Percentiles rank a stretch among this genome's conserved stretches.
These are phyloP conservation scores for Drosophila bifasciata DNA, from an alignment of 1,140 invertebrate genomes.

Conservation along the genomic window DNA sequence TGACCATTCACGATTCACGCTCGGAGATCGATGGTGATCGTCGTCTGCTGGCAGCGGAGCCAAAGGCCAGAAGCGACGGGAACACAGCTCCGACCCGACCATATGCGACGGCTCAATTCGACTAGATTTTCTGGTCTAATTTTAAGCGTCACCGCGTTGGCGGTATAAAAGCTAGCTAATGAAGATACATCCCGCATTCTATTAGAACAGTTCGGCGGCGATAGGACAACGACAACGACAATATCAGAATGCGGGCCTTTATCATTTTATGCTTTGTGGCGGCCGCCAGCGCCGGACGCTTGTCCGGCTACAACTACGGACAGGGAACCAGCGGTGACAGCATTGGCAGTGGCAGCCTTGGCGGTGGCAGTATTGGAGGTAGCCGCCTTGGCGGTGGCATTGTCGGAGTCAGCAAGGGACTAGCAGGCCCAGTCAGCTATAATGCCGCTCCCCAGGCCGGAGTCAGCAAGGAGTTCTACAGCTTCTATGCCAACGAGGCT, in stretches of 20 bases:
- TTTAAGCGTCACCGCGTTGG: slow-evolving; percentile 59
- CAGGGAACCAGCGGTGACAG: slow-evolving; percentile 38
- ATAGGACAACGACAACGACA: slow-evolving; percentile 9
- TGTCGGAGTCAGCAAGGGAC: slow-evolving; percentile 11
- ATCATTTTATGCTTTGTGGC: slow-evolving; percentile 70
- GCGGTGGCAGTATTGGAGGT: slow-evolving; percentile 3
- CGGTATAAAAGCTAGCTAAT: slow-evolving; percentile 78
- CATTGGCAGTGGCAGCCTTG: neutral
- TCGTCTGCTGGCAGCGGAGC: slow-evolving; percentile 29
- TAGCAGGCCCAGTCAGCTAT: slow-evolving; percentile 62
- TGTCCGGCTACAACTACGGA: slow-evolving; percentile 68
- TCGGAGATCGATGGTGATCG: slow-evolving; percentile 14
- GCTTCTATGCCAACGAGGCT: slow-evolving; percentile 64
- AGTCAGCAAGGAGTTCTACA: slow-evolving; percentile 65
- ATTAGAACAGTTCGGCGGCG: slow-evolving; percentile 47
- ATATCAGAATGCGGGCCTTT: slow-evolving; percentile 62
- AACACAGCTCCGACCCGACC: slow-evolving; percentile 19
- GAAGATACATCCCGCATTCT: slow-evolving; percentile 61
- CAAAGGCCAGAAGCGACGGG: slow-evolving; percentile 29
- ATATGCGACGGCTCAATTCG: slow-evolving; percentile 56
- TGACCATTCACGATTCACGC: slow-evolving; percentile 37
- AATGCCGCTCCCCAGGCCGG: slow-evolving; percentile 49
- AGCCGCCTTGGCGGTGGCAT: slow-evolving; percentile 6
- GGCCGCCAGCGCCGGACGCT: slow-evolving; percentile 61
- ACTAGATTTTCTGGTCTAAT: slow-evolving; percentile 70